Base-by-base conservation (phyloP, 2,888 invertebrate genomes). In the Macrosoma leucophasiata region DNA sequence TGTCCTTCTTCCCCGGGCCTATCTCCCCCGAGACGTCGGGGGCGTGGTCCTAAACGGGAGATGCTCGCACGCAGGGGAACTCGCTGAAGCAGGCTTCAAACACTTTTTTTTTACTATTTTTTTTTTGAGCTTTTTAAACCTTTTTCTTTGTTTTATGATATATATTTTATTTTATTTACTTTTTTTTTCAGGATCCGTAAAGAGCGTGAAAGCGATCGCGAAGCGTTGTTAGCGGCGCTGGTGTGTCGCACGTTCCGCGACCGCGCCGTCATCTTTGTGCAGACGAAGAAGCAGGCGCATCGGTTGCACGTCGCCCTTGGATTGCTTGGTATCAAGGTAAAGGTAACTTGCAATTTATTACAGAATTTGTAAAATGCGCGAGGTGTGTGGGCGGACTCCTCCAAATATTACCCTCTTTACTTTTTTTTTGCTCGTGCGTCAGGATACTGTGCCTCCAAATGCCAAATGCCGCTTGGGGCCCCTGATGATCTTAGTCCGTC, bases 211-310 rank as follows among this genome's bases (percentile, higher is more conserved):
- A 90, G 89, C 0, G 97, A 98, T 71, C 88, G 98, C 8, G 98
- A 98, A 72, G 93, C 97, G 2, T 88, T 98, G 39, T 71, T 96
- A 0, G 76, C 76, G 25, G 81, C 81, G 40, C 60, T 79, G 0
- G 78, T 81, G 39, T 79, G 81, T 37, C 67, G 98, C 34, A 96
- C 95, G 13, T 98, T 98, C 77, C 88, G 93, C 23, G 93, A 95
- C 66, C 92, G 95, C 53, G 91, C 93, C 28, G 97, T 99, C 82
- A 89, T 99, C 20, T 99, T 99, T 84, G 96, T 98, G 15, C 96
- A 95, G 74, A 99, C 98, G 0, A 98, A 98, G 77, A 92, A 91
- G 43, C 95, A 96, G 66, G 98, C 98, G 2, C 98, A 98, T 73
- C 86, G 97, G 8, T 78, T 99, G 47, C 97, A 97, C 62, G 93